Base-by-base conservation (phyloP, 2,888 invertebrate genomes). In the Aspidiotus destructor region DNA sequence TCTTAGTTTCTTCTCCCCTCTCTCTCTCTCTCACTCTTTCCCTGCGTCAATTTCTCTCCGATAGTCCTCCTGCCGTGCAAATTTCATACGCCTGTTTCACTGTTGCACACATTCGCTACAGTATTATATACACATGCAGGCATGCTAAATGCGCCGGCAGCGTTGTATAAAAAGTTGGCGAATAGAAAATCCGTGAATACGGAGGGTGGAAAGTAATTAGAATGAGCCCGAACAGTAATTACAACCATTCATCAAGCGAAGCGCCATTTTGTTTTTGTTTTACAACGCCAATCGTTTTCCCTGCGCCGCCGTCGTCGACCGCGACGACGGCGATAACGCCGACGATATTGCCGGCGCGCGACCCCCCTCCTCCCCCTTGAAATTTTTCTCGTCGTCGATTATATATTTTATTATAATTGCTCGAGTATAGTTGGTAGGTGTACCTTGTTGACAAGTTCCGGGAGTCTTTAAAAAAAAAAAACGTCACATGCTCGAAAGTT, bases 181-280 rank as follows among this genome's bases (percentile, higher is more conserved):
- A 65, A 65, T 65, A 58, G 65, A 55, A 58, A 65, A 65, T 58
- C 57, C 65, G 65, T 58, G 40, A 40, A 55, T 52, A 60, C 53
- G 68, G 60, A 48, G 52, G 52, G 68, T 61, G 61, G 68, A 53
- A 61, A 55, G 73, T 74, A 75, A 75, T 75, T 75, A 75, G 74
- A 74, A 72, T 72, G 72, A 73, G 73, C 73, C 77, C 78, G 79
- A 80, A 79, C 79, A 68, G 80, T 81, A 81, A 81, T 81, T 81
- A 80, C 80, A 77, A 76, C 80, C 79, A 81, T 81, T 81, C 80
- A 81, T 81, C 80, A 80, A 68, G 61, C 41, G 41, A 62, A 62
- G 54, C 68, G 68, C 68, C 68, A 68, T 68, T 68, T 68, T 68
- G 68, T 68, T 68, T 65, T 65, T 65, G 65, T 65, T 65, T 65